phyloP scores from a whole-genome alignment of 2,888 invertebrate genomes.

The Itoplectis maculator region DNA sequence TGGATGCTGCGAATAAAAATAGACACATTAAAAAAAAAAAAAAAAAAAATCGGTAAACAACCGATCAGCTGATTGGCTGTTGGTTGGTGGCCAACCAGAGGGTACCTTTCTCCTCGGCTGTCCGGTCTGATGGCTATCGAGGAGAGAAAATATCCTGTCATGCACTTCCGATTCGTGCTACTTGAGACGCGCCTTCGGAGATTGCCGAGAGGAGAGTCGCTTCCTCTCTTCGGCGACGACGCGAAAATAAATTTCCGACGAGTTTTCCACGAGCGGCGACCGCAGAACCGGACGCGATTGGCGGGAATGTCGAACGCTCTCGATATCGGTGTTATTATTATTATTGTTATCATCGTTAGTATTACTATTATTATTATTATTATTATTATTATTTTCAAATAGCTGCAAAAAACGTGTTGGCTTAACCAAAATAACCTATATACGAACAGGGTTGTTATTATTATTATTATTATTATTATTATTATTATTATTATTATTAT shows the following conservation, averaged over 20 bases:
- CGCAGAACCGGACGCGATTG: conserved; percentile 46
- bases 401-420: too few species aligned
- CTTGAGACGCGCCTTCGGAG: conserved; percentile 44
- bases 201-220: too few species aligned
- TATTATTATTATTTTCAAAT: too few species aligned
- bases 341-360: too few species aligned
- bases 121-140: conserved; percentile 69
- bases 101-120: conserved; percentile 67
- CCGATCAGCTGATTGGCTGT: conserved; percentile 22
- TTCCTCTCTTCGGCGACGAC: conserved; percentile 41
- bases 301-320: conserved; percentile 36
- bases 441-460: too few species aligned
- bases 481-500: too few species aligned
- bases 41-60: conserved; percentile 22
- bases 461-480: too few species aligned
- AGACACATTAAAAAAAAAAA: too few species aligned
- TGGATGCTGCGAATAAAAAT: too few species aligned
- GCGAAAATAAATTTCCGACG: conserved; percentile 43
- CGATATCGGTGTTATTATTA: neutral
- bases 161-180: conserved; percentile 67
- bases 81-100: conserved; percentile 25
- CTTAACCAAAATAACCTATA: too few species aligned
- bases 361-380: too few species aligned
- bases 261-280: conserved; percentile 34
- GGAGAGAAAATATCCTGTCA: conserved; percentile 68